A percentile compares a stretch with the other conserved stretches of the same genome.
Evolutionary conservation across 2,797 vertebrate species (phyloP).

Genomic region (Denticeps clupeoides): DNA sequence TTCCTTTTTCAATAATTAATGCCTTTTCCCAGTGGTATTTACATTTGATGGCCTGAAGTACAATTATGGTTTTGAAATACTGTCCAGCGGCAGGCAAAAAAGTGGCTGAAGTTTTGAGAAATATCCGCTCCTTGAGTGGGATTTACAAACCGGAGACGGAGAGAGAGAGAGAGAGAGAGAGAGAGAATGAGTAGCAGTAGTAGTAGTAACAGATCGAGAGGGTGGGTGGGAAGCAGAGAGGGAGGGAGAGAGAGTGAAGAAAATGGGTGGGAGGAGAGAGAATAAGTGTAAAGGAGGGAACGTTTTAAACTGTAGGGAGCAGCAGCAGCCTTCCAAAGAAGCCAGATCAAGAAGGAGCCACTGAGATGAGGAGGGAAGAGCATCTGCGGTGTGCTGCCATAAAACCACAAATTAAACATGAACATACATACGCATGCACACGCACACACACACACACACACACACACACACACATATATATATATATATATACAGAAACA

Average conservation of each 20-base stretch:
- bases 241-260: slow-evolving; percentile 2
- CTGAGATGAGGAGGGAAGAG: neutral
- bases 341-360: neutral
- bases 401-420: too few relatives aligned
- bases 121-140: slow-evolving; percentile 50
- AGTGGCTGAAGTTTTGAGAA: slow-evolving; percentile 52
- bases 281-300: slow-evolving; percentile 23
- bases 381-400: too few relatives aligned
- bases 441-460: too few relatives aligned
- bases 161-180: slow-evolving; percentile 9
- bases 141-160: slow-evolving; percentile 44
- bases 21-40: slow-evolving; percentile 48
- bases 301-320: slow-evolving; percentile 97
- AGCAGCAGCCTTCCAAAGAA: slow-evolving; percentile 92
- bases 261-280: neutral
- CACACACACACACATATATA: too few relatives aligned
- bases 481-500: too few relatives aligned
- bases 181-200: neutral
- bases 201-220: too few relatives aligned
- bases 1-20: slow-evolving; percentile 49
- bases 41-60: slow-evolving; percentile 56
- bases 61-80: slow-evolving; percentile 60
- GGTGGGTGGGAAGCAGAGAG: slow-evolving; percentile 1
- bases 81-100: slow-evolving; percentile 53
- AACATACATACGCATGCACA: too few relatives aligned